phyloP scores from a whole-genome alignment of 1,140 invertebrate genomes.

The Macrostomum lignano region DNA sequence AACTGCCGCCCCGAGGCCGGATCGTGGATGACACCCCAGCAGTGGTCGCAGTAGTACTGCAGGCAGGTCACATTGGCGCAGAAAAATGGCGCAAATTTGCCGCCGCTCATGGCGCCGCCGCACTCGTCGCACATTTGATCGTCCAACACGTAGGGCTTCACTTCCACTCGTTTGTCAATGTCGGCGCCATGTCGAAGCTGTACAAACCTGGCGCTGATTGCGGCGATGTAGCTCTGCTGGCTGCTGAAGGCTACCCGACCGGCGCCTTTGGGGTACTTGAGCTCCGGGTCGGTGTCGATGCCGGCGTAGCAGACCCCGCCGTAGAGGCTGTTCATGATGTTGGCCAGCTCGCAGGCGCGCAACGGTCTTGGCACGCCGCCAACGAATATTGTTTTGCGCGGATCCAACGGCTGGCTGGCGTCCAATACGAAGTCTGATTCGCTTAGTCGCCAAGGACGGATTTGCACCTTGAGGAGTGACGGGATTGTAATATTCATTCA shows the following conservation, averaged over 20 bases:
- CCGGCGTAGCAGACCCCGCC: slow-evolving; percentile 96
- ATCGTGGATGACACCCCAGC: slow-evolving; percentile 94
- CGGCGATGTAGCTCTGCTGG: slow-evolving; percentile 92
- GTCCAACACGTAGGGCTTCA: slow-evolving; percentile 93
- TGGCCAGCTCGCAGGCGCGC: slow-evolving; percentile 70
- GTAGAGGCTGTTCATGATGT: slow-evolving; percentile 93
- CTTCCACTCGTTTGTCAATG: slow-evolving; percentile 88
- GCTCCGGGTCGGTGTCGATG: slow-evolving; percentile 92
- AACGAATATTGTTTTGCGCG: slow-evolving; percentile 91
- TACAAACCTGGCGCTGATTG: slow-evolving; percentile 88
- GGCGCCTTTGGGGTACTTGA: slow-evolving; percentile 97
- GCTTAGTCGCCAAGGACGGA: slow-evolving; percentile 79
- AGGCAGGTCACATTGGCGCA: slow-evolving; percentile 95
- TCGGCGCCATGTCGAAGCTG: slow-evolving; percentile 74
- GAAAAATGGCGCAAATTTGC: slow-evolving; percentile 93
- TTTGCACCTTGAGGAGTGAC: slow-evolving; percentile 46
- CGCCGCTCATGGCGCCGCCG: slow-evolving; percentile 72
- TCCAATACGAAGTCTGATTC: slow-evolving; percentile 94
- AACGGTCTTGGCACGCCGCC: slow-evolving; percentile 88
- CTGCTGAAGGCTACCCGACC: slow-evolving; percentile 92
- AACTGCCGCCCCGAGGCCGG: slow-evolving; percentile 77
- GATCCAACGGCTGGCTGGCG: slow-evolving; percentile 79
- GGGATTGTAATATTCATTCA: too few relatives aligned
- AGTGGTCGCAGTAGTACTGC: slow-evolving; percentile 95
- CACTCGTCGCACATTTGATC: slow-evolving; percentile 99